phyloP scores from a whole-genome alignment of 2,113 vertebrate genomes.

The Clarias macrocephalus region DNA sequence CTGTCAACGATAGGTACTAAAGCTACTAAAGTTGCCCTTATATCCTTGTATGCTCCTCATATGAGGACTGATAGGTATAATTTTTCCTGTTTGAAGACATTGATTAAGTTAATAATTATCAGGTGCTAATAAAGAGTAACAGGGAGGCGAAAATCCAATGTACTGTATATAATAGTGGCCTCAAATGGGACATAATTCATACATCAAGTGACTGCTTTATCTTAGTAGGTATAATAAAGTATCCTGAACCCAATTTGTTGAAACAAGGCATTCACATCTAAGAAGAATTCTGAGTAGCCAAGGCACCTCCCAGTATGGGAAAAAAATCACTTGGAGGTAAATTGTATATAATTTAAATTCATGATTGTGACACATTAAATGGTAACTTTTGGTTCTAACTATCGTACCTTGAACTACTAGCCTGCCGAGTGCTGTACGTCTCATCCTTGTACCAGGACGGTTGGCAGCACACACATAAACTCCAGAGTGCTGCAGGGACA shows the following conservation, averaged over 20 bases:
- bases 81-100: too few relatives aligned
- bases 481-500: constrained; percentile 76
- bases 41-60: too few relatives aligned
- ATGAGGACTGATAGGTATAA: too few relatives aligned
- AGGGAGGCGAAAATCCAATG: too few relatives aligned
- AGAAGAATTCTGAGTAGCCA: background rate
- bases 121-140: too few relatives aligned
- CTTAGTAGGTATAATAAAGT: background rate
- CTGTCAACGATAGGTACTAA: too few relatives aligned
- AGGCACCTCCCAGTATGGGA: background rate
- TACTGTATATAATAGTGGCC: too few relatives aligned
- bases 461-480: constrained; percentile 81
- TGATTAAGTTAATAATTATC: too few relatives aligned
- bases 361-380: background rate
- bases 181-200: background rate
- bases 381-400: background rate
- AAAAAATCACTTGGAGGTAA: background rate
- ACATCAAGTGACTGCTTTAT: background rate
- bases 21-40: too few relatives aligned
- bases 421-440: constrained; percentile 74
- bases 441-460: constrained; percentile 73
- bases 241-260: background rate
- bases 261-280: background rate
- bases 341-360: background rate
- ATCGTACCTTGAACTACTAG: constrained; percentile 78